A percentile compares a stretch with the other conserved stretches of the same genome.
Evolutionary conservation across 2,888 invertebrate species (phyloP).

Genomic region (Oscheius onirici): DNA sequence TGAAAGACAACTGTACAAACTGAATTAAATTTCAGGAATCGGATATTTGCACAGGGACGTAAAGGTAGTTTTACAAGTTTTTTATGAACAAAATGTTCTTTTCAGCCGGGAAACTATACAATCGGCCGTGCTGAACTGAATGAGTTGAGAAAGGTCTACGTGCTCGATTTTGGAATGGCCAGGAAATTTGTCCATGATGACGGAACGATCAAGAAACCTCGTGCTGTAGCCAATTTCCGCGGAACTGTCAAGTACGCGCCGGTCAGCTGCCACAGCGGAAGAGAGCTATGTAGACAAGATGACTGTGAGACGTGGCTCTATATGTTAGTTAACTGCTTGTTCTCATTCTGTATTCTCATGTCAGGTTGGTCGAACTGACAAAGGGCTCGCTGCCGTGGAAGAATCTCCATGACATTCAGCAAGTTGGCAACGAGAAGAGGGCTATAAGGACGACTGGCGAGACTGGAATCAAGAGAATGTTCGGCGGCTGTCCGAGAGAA

Average conservation of each 20-base stretch:
- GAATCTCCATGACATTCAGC: slow-evolving; percentile 55
- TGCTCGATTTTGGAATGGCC: slow-evolving; percentile 58
- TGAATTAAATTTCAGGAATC: too few species aligned
- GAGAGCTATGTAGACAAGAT: slow-evolving; percentile 58
- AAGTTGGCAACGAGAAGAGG: slow-evolving; percentile 58
- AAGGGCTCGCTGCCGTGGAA: slow-evolving; percentile 61
- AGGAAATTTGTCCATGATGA: slow-evolving; percentile 57
- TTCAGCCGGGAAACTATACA: slow-evolving; percentile 52
- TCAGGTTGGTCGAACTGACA: slow-evolving; percentile 58
- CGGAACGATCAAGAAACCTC: slow-evolving; percentile 58
- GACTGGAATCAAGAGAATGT: slow-evolving; percentile 52
- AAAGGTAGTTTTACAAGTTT: slow-evolving; percentile 44
- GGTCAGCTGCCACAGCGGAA: slow-evolving; percentile 61
- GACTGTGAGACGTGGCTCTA: slow-evolving; percentile 60
- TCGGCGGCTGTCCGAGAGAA: slow-evolving; percentile 61
- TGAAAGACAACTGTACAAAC: too few species aligned
- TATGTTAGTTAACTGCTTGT: too few species aligned
- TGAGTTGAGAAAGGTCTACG: slow-evolving; percentile 57
- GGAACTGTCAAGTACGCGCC: slow-evolving; percentile 68
- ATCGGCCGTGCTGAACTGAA: slow-evolving; percentile 54
- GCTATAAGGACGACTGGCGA: slow-evolving; percentile 41
- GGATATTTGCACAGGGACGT: slow-evolving; percentile 61
- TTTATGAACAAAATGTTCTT: too few species aligned
- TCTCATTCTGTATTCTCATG: too few species aligned
- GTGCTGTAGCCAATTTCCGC: slow-evolving; percentile 64